Evolutionary conservation across 2,888 invertebrate species (phyloP).

Genomic region (Cyclophora albipunctata): DNA sequence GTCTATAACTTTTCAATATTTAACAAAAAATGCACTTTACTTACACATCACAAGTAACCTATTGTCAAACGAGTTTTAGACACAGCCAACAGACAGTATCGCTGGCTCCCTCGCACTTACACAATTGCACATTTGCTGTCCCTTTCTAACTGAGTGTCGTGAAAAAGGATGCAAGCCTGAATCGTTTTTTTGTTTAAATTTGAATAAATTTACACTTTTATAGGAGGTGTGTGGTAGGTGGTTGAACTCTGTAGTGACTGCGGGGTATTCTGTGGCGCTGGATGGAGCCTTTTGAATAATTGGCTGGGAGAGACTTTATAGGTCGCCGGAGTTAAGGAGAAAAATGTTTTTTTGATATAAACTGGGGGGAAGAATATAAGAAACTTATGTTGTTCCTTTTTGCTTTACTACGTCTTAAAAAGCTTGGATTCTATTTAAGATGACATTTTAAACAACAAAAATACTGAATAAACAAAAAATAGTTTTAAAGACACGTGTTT

Average conservation of each 20-base stretch:
- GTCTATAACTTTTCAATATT: no score
- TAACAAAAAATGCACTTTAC: slow-evolving; percentile 22
- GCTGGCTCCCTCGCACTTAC: slow-evolving; percentile 20
- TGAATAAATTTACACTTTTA: slow-evolving; percentile 72
- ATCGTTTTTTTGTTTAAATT: slow-evolving; percentile 58
- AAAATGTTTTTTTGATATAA: no score
- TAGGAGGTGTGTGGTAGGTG: slow-evolving; percentile 47
- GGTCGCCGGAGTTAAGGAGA: no score
- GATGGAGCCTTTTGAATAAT: no score
- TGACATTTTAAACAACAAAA: no score
- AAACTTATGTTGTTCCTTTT: no score
- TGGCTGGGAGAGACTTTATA: no score
- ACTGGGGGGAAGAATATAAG: no score
- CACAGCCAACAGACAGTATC: slow-evolving; percentile 11
- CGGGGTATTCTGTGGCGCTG: slow-evolving; percentile 7
- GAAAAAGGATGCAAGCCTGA: slow-evolving; percentile 45
- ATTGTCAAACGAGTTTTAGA: slow-evolving; percentile 49
- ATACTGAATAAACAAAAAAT: no score
- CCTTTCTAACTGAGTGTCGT: slow-evolving; percentile 29
- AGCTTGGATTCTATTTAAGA: no score
- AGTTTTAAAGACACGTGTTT: no score
- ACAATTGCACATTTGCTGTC: slow-evolving; percentile 11
- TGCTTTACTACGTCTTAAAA: no score
- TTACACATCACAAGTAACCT: slow-evolving; percentile 42
- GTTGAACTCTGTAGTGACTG: slow-evolving; percentile 34